phyloP scores from a whole-genome alignment of 2,113 vertebrate genomes.

The Lathamus discolor region DNA sequence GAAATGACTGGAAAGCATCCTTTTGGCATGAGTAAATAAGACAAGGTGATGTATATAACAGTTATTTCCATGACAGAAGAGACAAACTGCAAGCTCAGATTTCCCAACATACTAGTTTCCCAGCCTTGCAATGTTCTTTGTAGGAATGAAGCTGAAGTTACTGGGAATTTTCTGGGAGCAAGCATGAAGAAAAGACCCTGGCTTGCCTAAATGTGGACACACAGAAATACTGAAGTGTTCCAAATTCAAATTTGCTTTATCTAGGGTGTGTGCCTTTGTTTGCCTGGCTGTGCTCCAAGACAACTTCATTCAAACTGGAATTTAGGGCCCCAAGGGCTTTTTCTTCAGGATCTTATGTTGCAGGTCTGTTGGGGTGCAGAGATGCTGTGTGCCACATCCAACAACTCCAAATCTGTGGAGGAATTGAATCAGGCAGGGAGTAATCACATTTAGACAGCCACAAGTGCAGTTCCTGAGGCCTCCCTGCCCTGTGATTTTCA shows the following conservation, averaged over 20 bases:
- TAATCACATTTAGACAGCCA: background rate
- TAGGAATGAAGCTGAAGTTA: background rate
- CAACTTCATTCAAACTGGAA: background rate
- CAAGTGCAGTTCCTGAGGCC: background rate
- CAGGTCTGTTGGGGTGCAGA: background rate
- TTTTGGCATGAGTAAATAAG: background rate
- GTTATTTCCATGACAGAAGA: background rate
- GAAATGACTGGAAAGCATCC: background rate
- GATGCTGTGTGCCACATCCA: background rate
- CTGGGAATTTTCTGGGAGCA: background rate
- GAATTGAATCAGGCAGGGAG: background rate
- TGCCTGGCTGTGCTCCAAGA: background rate
- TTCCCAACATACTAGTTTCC: background rate
- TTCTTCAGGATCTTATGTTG: background rate
- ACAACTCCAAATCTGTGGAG: background rate
- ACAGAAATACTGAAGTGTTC: background rate
- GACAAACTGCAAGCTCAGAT: background rate
- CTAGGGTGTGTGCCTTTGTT: background rate
- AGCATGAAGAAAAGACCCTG: background rate
- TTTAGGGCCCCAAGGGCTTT: background rate
- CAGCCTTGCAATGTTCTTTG: accelerated
- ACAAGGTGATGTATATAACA: background rate
- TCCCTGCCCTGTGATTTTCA: slow-evolving; percentile 25
- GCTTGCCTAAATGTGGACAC: background rate
- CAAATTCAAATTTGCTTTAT: background rate